Conservation (phyloP, 2,113 vertebrate species). For the Glaucomys volans region DNA sequence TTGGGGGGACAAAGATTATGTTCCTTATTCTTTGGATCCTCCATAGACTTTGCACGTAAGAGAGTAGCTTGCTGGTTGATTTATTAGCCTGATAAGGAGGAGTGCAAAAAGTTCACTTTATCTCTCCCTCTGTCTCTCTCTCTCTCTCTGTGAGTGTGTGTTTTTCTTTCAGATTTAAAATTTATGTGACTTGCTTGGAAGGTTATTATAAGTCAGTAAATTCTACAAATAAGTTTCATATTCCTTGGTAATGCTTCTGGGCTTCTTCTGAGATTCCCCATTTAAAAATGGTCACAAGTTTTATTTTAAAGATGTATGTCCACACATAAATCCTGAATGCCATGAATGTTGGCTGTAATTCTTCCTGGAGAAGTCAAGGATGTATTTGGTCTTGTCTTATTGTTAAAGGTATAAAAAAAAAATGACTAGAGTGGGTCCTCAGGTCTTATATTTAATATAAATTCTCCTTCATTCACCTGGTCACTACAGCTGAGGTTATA, state of each 20-base stretch:
- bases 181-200: conserved; percentile 61
- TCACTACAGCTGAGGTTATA: neutral
- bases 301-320: conserved; percentile 62
- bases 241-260: conserved; percentile 53
- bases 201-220: conserved; percentile 64
- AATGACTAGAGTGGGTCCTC: neutral
- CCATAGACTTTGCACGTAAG: neutral
- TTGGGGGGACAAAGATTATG: conserved; percentile 2
- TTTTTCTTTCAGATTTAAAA: conserved; percentile 48
- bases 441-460: neutral
- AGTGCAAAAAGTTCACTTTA: neutral
- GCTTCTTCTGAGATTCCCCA: conserved; percentile 49
- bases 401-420: conserved; percentile 38
- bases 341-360: conserved; percentile 40
- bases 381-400: neutral
- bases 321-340: conserved; percentile 58
- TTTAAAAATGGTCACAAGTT: conserved; percentile 55
- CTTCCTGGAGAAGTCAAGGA: conserved; percentile 54
- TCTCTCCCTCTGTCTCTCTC: no score
- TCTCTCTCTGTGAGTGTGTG: neutral
- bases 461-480: neutral
- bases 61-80: conserved; percentile 36
- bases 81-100: conserved; percentile 43
- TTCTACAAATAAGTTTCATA: conserved; percentile 63
- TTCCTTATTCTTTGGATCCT: conserved; percentile 7